Percentiles rank a stretch among this genome's conserved stretches.
Conservation (phyloP, 2,888 invertebrate species). For the Drosophila prostipennis region DNA sequence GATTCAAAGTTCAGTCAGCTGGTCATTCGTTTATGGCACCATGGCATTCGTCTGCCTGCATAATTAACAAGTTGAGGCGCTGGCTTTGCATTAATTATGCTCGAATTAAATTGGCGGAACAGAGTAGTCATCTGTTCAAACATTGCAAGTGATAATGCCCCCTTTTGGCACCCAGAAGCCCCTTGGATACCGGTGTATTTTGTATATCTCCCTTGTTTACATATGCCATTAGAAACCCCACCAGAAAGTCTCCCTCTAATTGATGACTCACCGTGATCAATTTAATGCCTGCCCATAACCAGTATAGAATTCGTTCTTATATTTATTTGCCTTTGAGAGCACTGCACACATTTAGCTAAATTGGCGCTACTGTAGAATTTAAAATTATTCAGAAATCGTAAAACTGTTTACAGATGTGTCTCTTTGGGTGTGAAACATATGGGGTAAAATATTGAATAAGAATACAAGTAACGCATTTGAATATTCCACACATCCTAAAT, state of each 20-base stretch:
- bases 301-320: constrained; percentile 3
- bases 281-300: constrained; percentile 3
- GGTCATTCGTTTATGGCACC: constrained; percentile 37
- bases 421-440: neutral
- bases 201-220: constrained; percentile 34
- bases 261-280: constrained; percentile 48
- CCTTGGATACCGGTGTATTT: constrained; percentile 9
- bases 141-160: constrained; percentile 53
- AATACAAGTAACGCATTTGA: neutral
- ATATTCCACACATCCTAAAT: no score
- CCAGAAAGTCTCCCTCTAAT: constrained; percentile 30
- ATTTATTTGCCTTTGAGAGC: constrained; percentile 9
- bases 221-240: constrained; percentile 29
- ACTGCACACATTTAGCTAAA: constrained; percentile 5
- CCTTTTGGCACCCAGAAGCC: constrained; percentile 37
- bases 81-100: constrained; percentile 55
- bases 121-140: constrained; percentile 36
- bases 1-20: constrained; percentile 32
- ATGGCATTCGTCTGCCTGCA: constrained; percentile 44
- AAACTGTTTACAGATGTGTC: constrained; percentile 1
- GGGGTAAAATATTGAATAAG: neutral
- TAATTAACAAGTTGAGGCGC: constrained; percentile 57
- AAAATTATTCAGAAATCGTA: constrained; percentile 13
- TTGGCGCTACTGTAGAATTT: neutral
- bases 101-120: constrained; percentile 27